Conservation (phyloP, 1,140 invertebrate genomes). For the Tribolium castaneum region DNA sequence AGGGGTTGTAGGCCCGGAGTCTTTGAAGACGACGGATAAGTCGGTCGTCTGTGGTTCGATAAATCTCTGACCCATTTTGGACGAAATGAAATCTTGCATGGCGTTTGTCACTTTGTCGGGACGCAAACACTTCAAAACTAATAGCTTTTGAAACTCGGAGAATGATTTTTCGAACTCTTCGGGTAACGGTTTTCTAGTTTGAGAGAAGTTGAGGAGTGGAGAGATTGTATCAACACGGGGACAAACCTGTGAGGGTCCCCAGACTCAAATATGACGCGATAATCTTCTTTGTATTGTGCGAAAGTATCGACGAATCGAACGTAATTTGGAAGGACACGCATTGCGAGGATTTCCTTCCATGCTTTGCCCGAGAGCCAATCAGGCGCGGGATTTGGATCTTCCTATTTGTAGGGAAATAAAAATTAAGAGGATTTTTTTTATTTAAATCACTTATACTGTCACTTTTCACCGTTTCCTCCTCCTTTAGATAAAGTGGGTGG, state of each 20-base stretch:
- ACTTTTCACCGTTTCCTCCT: too few relatives aligned
- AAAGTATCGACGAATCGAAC: constrained; percentile 67
- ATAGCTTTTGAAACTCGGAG: constrained; percentile 74
- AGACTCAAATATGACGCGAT: constrained; percentile 70
- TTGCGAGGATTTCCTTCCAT: constrained; percentile 73
- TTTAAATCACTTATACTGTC: too few relatives aligned
- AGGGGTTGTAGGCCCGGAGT: constrained; percentile 72
- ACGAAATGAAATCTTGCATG: constrained; percentile 73
- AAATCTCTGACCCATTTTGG: constrained; percentile 72
- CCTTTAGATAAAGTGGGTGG: too few relatives aligned
- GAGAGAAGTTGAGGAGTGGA: constrained; percentile 4
- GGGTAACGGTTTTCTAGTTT: constrained; percentile 67
- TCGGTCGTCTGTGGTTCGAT: constrained; percentile 77
- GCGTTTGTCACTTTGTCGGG: constrained; percentile 80
- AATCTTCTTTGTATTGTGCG: constrained; percentile 63
- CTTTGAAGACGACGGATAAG: constrained; percentile 71
- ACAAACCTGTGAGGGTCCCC: constrained; percentile 67
- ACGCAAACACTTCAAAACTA: constrained; percentile 77
- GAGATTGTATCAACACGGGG: not conserved
- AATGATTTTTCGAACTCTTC: constrained; percentile 69
- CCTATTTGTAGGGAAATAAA: constrained; percentile 58
- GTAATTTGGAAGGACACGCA: constrained; percentile 67
- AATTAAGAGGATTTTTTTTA: too few relatives aligned
- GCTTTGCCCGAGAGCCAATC: constrained; percentile 71
- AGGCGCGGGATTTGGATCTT: constrained; percentile 68